phyloP scores from a whole-genome alignment of 1,140 invertebrate genomes.

The Platorchestia sp. region DNA sequence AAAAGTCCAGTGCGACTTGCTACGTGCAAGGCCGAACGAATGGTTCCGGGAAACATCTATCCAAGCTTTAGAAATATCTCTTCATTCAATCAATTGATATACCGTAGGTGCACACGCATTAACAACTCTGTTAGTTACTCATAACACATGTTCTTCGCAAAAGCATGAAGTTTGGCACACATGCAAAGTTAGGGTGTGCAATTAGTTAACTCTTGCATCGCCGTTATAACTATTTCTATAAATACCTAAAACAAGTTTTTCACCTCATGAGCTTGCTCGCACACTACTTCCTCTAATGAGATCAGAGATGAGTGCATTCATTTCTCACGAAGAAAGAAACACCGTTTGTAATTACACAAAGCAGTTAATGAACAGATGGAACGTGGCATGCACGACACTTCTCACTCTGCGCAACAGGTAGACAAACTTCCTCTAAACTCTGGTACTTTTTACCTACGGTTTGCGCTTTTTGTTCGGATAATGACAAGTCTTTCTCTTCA shows the following conservation, averaged over 20 bases:
- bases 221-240: too few species aligned
- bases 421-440: slow-evolving; percentile 14
- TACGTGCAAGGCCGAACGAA: too few species aligned
- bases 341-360: background rate
- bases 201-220: too few species aligned
- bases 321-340: background rate
- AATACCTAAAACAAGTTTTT: background rate
- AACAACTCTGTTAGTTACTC: too few species aligned
- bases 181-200: too few species aligned
- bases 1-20: too few species aligned
- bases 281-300: background rate
- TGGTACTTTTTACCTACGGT: slow-evolving; percentile 23
- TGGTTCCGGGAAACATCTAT: too few species aligned
- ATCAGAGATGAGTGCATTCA: background rate
- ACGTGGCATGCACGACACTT: background rate
- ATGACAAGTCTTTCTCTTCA: slow-evolving; percentile 51
- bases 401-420: slow-evolving; percentile 1
- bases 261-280: background rate
- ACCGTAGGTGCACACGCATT: too few species aligned
- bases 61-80: too few species aligned
- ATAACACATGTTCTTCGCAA: too few species aligned
- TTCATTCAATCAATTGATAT: too few species aligned
- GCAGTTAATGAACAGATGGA: background rate
- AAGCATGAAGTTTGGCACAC: too few species aligned
- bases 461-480: slow-evolving; percentile 38